phyloP scores from a whole-genome alignment of 2,888 invertebrate genomes.

The Quadriops clusia region DNA sequence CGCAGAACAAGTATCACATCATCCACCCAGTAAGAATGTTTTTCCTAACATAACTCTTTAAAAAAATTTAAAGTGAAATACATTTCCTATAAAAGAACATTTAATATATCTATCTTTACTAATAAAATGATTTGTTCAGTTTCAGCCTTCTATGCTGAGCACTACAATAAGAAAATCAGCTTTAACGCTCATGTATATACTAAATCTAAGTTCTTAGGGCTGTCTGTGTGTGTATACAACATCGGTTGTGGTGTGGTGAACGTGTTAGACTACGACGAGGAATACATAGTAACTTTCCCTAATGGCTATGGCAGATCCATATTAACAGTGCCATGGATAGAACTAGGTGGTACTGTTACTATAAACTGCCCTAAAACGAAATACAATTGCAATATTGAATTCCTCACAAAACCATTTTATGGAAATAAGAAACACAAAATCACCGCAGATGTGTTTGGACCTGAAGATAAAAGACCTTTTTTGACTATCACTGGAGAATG shows the following conservation, averaged over 20 bases:
- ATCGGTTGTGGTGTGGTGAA: conserved; percentile 91
- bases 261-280: conserved; percentile 80
- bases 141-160: conserved; percentile 98
- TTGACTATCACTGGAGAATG: conserved; percentile 88
- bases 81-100: neutral
- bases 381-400: conserved; percentile 85
- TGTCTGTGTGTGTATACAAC: conserved; percentile 96
- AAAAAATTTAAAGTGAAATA: conserved; percentile 3
- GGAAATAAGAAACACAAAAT: conserved; percentile 90
- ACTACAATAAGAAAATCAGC: conserved; percentile 76
- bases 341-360: conserved; percentile 84
- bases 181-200: conserved; percentile 98
- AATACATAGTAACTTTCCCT: conserved; percentile 93
- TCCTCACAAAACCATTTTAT: conserved; percentile 95
- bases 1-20: conserved; percentile 98
- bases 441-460: conserved; percentile 68
- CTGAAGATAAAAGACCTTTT: conserved; percentile 81
- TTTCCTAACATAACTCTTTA: conserved; percentile 9
- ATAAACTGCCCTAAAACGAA: conserved; percentile 91
- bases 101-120: neutral
- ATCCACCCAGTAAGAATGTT: conserved; percentile 74
- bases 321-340: conserved; percentile 96
- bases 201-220: conserved; percentile 95
- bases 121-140: conserved; percentile 41
- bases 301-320: conserved; percentile 98